Evolutionary conservation across 1,140 invertebrate species (phyloP), one percentile per base, ranked within the genome.

Genomic region (Ladona fulva): DNA sequence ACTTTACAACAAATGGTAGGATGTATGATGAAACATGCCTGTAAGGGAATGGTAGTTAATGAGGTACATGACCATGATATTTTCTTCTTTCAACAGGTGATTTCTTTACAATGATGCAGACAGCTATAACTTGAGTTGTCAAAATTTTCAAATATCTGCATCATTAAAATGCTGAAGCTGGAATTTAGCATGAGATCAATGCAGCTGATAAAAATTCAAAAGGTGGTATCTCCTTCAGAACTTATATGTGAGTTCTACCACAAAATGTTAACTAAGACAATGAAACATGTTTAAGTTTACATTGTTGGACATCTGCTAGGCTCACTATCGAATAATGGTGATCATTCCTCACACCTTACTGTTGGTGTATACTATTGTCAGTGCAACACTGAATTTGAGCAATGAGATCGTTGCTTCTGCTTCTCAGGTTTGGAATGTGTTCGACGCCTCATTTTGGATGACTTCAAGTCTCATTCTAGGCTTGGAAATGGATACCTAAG

Each of bases 341-440:
- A 66, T 66, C 52, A 66, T 66, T 66, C 52, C 52, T 66, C 52
- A 66, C 52, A 19, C 16, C n/a, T 3, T 66, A 66, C 3, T 66
- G 12, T 66, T 66, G 52, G 52, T 66, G 52, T 66, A 22, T 19
- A 19, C n/a, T 19, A 16, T 66, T 22, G n/a, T 19, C 52, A 66
- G 14, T 66, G n/a, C n/a, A 66, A 66, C 52, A 19, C 14, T 16
- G 52, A 66, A 66, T 66, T 66, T 3, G 52, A 66, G 52, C 52
- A 66, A 66, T 66, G 52, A 66, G n/a, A 22, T 66, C n/a, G n/a
- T 66, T 66, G 52, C 52, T 66, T 19, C 52, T 19, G 52, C 52
- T 66, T 66, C 52, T 66, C 52, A 66, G 52, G 52, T 66, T 66
- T 66, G 52, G 52, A 66, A 66, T 66, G 52, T 66, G 52, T 66